phyloP scores from a whole-genome alignment of 2,888 invertebrate genomes.

The Metellina segmentata region DNA sequence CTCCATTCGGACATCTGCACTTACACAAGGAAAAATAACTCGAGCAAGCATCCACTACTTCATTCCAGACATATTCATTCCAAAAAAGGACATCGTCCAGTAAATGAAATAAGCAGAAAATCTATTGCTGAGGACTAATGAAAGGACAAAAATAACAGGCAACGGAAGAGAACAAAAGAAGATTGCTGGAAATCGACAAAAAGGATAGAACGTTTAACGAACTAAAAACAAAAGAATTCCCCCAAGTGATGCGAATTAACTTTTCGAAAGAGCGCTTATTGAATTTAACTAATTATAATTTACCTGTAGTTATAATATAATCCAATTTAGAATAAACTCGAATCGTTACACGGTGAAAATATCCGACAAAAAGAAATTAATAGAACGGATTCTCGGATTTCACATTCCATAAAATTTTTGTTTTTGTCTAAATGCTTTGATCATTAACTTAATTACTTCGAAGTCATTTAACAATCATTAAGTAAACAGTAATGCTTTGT shows the following conservation, averaged over 20 bases:
- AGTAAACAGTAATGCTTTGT: neutral
- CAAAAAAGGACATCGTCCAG: neutral
- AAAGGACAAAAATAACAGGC: neutral
- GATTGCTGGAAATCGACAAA: neutral
- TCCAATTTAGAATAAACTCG: too few relatives aligned
- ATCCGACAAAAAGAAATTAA: too few relatives aligned
- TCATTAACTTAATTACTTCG: neutral
- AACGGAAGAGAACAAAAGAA: neutral
- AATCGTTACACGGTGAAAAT: too few relatives aligned
- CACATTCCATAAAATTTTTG: neutral
- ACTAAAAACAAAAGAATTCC: neutral
- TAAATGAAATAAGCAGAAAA: neutral
- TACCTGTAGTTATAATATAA: neutral
- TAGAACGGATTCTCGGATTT: neutral
- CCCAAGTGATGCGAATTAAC: neutral
- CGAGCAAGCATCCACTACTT: neutral
- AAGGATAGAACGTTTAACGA: neutral
- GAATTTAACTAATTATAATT: neutral
- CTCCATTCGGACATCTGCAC: neutral
- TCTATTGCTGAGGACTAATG: neutral
- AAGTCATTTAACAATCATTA: neutral
- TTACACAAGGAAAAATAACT: neutral
- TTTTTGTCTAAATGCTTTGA: neutral
- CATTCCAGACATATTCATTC: neutral
- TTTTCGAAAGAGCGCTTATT: neutral